phyloP scores from a whole-genome alignment of 2,888 invertebrate genomes.

The Drosophila neutralis region DNA sequence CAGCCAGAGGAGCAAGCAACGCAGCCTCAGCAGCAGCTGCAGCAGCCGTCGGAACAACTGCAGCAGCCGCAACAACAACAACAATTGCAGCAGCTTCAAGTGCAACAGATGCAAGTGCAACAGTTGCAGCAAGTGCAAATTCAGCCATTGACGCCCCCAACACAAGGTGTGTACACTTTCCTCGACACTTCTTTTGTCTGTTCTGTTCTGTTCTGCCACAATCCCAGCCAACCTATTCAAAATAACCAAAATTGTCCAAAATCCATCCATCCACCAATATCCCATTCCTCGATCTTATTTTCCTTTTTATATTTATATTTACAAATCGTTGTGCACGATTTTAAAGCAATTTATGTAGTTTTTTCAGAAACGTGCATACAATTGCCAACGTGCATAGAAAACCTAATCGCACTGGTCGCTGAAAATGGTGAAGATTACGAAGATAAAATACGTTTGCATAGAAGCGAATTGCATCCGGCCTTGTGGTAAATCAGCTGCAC shows the following conservation, averaged over 20 bases:
- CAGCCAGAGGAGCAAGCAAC: slow-evolving; percentile 46
- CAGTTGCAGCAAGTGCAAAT: slow-evolving; percentile 15
- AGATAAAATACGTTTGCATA: slow-evolving; percentile 87
- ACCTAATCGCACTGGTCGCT: slow-evolving; percentile 87
- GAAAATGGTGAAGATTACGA: slow-evolving; percentile 89
- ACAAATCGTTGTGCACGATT: slow-evolving; percentile 80
- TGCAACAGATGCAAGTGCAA: slow-evolving; percentile 30
- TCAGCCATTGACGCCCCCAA: slow-evolving; percentile 37
- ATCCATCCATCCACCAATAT: background rate
- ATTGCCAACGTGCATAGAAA: slow-evolving; percentile 86
- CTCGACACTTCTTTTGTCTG: slow-evolving; percentile 28
- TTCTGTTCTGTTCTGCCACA: slow-evolving; percentile 38
- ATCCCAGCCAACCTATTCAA: slow-evolving; percentile 20
- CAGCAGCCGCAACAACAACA: slow-evolving; percentile 23
- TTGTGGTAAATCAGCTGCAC: slow-evolving; percentile 83
- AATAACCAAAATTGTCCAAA: background rate
- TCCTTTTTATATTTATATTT: slow-evolving; percentile 48
- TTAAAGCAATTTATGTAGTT: slow-evolving; percentile 85
- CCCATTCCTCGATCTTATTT: slow-evolving; percentile 38
- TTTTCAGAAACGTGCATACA: slow-evolving; percentile 85
- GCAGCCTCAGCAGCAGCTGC: slow-evolving; percentile 33
- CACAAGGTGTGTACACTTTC: slow-evolving; percentile 71
- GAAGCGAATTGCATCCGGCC: slow-evolving; percentile 85
- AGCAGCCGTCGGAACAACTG: slow-evolving; percentile 28
- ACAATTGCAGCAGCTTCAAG: slow-evolving; percentile 27